phyloP scores from a whole-genome alignment of 2,113 vertebrate species.

The Riparia riparia region DNA sequence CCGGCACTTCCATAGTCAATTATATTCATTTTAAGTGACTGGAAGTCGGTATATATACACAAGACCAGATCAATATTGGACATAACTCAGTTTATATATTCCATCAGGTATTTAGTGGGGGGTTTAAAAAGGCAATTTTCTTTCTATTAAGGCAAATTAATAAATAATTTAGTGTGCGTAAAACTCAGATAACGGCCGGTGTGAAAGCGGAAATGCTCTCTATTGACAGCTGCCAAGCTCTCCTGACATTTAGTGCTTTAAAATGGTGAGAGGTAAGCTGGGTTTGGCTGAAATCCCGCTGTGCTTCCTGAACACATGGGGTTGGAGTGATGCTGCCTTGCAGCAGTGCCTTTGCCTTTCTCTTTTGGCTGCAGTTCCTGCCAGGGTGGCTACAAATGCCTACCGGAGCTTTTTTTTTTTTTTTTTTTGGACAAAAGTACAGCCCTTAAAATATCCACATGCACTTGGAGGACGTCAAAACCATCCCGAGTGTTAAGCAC shows the following conservation, averaged over 20 bases:
- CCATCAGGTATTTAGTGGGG: neutral
- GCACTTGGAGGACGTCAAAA: neutral
- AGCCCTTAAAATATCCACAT: neutral
- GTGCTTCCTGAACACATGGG: neutral
- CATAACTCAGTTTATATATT: neutral
- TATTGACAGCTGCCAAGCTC: neutral
- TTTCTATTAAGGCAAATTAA: slow-evolving; percentile 3
- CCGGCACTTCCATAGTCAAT: slow-evolving; percentile 23
- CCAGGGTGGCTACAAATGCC: neutral
- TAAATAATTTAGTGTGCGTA: neutral
- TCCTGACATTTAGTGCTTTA: neutral
- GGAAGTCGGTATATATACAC: slow-evolving; percentile 7
- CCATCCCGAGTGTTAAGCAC: neutral
- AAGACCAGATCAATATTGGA: slow-evolving; percentile 20
- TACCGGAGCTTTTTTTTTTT: neutral
- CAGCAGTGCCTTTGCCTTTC: neutral
- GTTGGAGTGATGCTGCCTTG: neutral
- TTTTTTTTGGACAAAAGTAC: neutral
- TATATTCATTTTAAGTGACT: slow-evolving; percentile 43
- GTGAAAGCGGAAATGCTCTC: neutral
- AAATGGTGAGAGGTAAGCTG: neutral
- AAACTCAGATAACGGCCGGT: neutral
- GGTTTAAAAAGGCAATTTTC: neutral
- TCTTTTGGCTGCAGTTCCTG: neutral
- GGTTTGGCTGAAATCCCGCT: neutral